phyloP scores from a whole-genome alignment of 2,797 vertebrate species.

The Sebastes paucispinis region DNA sequence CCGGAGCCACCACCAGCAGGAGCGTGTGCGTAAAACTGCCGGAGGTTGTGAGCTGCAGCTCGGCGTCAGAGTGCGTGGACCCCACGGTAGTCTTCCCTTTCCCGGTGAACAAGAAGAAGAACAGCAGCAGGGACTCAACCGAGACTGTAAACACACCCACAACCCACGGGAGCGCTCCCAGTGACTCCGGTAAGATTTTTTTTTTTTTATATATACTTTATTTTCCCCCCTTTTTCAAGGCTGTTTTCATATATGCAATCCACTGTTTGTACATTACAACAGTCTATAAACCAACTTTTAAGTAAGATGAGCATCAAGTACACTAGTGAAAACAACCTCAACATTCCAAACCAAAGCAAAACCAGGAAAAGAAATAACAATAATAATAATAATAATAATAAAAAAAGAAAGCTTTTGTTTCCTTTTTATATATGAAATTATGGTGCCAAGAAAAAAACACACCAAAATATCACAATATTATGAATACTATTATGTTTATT shows the following conservation, averaged over 20 bases:
- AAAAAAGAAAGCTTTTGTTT: slow-evolving; percentile 25
- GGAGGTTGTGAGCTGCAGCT: slow-evolving; percentile 79
- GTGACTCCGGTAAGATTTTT: slow-evolving; percentile 89
- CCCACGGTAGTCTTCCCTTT: slow-evolving; percentile 94
- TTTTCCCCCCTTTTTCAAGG: no score
- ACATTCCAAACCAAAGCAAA: no score
- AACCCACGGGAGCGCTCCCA: slow-evolving; percentile 77
- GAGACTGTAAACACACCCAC: slow-evolving; percentile 52
- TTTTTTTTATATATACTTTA: no score
- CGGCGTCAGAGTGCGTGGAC: slow-evolving; percentile 91
- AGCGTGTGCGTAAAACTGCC: slow-evolving; percentile 66
- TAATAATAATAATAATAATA: no score
- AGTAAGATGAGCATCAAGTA: no score
- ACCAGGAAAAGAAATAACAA: no score
- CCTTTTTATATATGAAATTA: not conserved
- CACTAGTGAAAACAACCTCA: no score
- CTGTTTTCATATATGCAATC: no score
- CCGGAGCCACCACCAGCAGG: slow-evolving; percentile 42
- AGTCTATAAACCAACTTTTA: no score
- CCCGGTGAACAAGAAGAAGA: slow-evolving; percentile 86
- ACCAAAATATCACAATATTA: not conserved
- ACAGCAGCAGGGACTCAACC: slow-evolving; percentile 62
- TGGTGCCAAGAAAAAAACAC: not conserved
- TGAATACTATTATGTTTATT: not conserved
- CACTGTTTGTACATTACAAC: no score